Evolutionary conservation across 2,797 vertebrate genomes (phyloP), one percentile per base, ranked within the genome.

Genomic region (Merluccius polli): DNA sequence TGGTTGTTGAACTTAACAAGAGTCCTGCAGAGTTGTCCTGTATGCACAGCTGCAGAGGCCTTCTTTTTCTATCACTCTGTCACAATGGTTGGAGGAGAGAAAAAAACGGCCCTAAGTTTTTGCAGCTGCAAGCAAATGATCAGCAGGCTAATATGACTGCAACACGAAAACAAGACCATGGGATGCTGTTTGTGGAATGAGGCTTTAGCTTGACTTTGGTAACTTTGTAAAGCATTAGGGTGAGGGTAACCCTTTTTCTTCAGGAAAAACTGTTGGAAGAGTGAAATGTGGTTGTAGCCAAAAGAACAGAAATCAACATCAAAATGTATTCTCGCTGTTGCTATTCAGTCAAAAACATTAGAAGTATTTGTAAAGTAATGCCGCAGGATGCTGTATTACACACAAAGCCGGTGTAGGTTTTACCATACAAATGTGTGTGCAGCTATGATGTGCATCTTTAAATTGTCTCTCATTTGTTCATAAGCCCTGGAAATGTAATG

Each of bases 21-120:
- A 79, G 87, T 90, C 88, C 83, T 88, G 88, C 82, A 48, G 88
- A 71, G 88, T 73, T 76, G 89, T 85, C 82, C 83, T 93, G 92
- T 94, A 78, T 94, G 90, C 91, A 93, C 93, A 94, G 93, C 93
- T 94, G 93, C 88, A 78, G 88, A 83, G 83, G 87, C 84, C 84
- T 84, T 79, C 79, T 84, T 59, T 92, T 91, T 90, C 87, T 90
- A 85, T 86, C 78, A 65, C 88, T 88, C 87, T 87, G 87, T 87
- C 89, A 90, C 87, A 89, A 91, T 91, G 84, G 85, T 86, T 80
- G 82, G 78, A 79, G 78, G 27, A 29, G 65, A 68, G 15, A 78
- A 71, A 82, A 86, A 77, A 83, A 72, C 59, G 59, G 59, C 9
- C 80, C 79, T 63, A 80, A 84, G 88, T 90, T 90, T 88, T 91